Percentiles rank a stretch among this genome's conserved stretches.
Conservation (phyloP, 2,113 vertebrate genomes). For the Corydoras sp. region DNA sequence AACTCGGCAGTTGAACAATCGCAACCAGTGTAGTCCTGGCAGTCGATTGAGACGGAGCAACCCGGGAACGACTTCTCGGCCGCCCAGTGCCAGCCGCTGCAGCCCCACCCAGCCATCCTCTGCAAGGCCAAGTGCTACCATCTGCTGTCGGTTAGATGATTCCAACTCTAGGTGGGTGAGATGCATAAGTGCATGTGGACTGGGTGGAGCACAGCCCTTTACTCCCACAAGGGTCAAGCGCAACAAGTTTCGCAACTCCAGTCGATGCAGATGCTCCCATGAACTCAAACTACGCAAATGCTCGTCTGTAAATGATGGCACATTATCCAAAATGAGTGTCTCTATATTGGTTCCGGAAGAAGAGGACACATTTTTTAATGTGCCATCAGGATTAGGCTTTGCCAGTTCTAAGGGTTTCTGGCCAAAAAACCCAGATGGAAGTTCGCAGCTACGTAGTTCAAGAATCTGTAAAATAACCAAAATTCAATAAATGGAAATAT, state of each 20-base stretch:
- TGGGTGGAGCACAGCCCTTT: constrained; percentile 55
- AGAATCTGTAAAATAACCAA: constrained; percentile 50
- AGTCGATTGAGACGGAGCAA: constrained; percentile 63
- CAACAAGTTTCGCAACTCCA: constrained; percentile 64
- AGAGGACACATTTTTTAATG: constrained; percentile 25
- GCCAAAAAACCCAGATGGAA: constrained; percentile 60
- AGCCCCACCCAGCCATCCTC: constrained; percentile 63
- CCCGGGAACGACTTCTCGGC: constrained; percentile 64
- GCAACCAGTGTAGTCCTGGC: constrained; percentile 60
- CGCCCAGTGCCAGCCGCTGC: constrained; percentile 63
- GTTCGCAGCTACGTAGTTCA: constrained; percentile 65
- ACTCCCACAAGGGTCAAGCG: constrained; percentile 65
- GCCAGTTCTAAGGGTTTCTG: constrained; percentile 46
- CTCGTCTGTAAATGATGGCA: constrained; percentile 70
- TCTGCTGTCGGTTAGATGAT: constrained; percentile 57
- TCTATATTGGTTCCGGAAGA: constrained; percentile 40
- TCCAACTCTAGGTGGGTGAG: constrained; percentile 66
- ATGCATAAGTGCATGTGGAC: constrained; percentile 52
- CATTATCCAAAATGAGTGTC: constrained; percentile 62
- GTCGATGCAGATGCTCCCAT: constrained; percentile 53
- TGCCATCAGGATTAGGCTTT: constrained; percentile 40
- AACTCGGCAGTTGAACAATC: constrained; percentile 61
- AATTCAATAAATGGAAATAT: no score
- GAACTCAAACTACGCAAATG: constrained; percentile 64
- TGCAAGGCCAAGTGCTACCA: constrained; percentile 66